Evolutionary conservation across 2,888 invertebrate species (phyloP).

Genomic region (Elegia similella): DNA sequence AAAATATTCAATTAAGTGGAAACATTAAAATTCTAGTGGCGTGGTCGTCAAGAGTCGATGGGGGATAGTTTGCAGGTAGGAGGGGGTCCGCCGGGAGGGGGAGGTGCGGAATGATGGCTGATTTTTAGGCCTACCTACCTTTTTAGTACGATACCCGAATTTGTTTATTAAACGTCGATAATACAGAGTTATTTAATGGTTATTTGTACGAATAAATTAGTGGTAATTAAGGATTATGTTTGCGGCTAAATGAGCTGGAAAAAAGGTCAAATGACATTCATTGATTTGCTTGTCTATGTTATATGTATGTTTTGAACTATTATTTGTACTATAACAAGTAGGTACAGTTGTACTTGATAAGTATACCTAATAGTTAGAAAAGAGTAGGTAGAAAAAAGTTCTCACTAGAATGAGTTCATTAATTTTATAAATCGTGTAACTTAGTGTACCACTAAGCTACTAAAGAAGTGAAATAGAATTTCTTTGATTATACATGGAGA

Average conservation of each 20-base stretch:
- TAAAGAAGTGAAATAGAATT: too few relatives aligned
- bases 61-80: constrained; percentile 60
- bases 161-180: constrained; percentile 22
- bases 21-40: constrained; percentile 74
- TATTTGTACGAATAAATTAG: constrained; percentile 8
- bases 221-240: constrained; percentile 13
- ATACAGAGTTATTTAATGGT: constrained; percentile 7
- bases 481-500: too few relatives aligned
- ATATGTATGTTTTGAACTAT: neutral
- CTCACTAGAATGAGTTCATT: too few relatives aligned
- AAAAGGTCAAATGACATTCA: constrained; percentile 5
- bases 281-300: neutral
- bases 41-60: constrained; percentile 69
- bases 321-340: too few relatives aligned
- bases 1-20: constrained; percentile 70
- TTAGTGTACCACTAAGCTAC: too few relatives aligned
- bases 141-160: constrained; percentile 66
- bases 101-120: constrained; percentile 50
- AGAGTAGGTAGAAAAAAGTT: too few relatives aligned
- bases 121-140: constrained; percentile 77
- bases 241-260: neutral
- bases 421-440: too few relatives aligned
- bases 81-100: constrained; percentile 32
- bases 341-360: too few relatives aligned
- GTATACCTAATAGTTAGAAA: too few relatives aligned